These are phyloP conservation scores for Candoia aspera DNA, from an alignment of 2,113 vertebrate species.

Conservation along the genomic window DNA sequence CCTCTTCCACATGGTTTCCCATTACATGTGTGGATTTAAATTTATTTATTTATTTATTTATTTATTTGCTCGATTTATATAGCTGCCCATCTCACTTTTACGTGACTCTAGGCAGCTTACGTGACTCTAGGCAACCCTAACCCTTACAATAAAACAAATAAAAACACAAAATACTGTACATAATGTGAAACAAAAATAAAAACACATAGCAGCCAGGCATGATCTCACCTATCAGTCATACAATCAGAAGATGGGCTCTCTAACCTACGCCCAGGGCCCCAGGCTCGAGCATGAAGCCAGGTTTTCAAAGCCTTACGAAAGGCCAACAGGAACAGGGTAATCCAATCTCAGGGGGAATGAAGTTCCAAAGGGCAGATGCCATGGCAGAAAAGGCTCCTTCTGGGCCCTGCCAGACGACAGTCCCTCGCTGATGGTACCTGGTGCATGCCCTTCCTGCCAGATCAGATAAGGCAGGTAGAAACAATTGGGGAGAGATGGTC, in stretches of 20 bases:
- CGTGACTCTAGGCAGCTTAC: too few relatives aligned
- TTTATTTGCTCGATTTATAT: too few relatives aligned
- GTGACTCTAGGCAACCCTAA: too few relatives aligned
- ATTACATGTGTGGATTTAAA: neutral
- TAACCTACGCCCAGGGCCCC: neutral
- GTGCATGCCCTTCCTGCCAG: neutral
- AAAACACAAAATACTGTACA: too few relatives aligned
- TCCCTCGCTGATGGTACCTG: neutral
- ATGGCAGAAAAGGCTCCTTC: neutral
- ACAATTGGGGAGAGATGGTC: neutral
- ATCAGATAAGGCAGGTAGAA: neutral
- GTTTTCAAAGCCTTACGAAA: neutral
- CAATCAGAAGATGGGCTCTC: neutral
- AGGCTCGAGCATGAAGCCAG: neutral
- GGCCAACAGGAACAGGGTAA: neutral
- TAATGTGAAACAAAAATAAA: too few relatives aligned
- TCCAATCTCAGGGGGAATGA: neutral
- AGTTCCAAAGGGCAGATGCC: neutral
- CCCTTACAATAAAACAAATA: too few relatives aligned
- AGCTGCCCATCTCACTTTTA: too few relatives aligned
- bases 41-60: too few relatives aligned
- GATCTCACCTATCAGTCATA: too few relatives aligned
- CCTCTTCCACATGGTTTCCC: too few relatives aligned
- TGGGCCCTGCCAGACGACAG: neutral
- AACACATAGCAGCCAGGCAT: too few relatives aligned